Evolutionary conservation across 2,888 invertebrate genomes (phyloP).

Genomic region (Rotaria magnacalcarata): DNA sequence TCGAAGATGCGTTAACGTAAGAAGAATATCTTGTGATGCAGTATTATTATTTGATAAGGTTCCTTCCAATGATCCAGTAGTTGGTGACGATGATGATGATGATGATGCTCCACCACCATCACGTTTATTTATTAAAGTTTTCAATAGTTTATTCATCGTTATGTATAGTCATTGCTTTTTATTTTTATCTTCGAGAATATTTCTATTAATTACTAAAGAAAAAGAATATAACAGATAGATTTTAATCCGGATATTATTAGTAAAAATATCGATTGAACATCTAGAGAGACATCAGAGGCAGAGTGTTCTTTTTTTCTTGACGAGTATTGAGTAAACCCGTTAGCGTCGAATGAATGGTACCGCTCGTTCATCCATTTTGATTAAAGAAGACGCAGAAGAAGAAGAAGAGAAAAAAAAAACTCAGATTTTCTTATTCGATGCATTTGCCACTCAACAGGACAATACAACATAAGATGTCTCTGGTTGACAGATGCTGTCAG

Average conservation of each 20-base stretch:
- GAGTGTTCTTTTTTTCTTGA: not conserved
- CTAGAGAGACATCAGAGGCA: not conserved
- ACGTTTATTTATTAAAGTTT: not conserved
- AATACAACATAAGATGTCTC: not conserved
- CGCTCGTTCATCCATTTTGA: conserved; percentile 19
- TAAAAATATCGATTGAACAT: not conserved
- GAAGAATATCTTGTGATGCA: conserved; percentile 38
- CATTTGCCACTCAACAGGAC: not conserved
- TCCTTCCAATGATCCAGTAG: not conserved
- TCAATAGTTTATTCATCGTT: not conserved
- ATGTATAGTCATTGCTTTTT: not conserved
- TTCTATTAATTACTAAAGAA: not conserved
- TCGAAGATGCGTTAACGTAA: conserved; percentile 89
- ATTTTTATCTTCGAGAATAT: not conserved
- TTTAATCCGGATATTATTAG: not conserved
- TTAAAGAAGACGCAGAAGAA: not conserved
- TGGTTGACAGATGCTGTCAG: not conserved
- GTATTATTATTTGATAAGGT: not conserved
- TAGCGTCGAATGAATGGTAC: not conserved
- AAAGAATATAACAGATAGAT: not conserved
- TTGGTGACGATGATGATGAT: not conserved
- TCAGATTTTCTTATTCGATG: not conserved
- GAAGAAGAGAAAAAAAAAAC: not conserved
- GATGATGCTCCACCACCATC: not conserved
- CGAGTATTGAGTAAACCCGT: not conserved